Evolutionary conservation across 2,113 vertebrate genomes (phyloP), one percentile per base, ranked within the genome.

Genomic region (Mesembrinibis cayennensis): DNA sequence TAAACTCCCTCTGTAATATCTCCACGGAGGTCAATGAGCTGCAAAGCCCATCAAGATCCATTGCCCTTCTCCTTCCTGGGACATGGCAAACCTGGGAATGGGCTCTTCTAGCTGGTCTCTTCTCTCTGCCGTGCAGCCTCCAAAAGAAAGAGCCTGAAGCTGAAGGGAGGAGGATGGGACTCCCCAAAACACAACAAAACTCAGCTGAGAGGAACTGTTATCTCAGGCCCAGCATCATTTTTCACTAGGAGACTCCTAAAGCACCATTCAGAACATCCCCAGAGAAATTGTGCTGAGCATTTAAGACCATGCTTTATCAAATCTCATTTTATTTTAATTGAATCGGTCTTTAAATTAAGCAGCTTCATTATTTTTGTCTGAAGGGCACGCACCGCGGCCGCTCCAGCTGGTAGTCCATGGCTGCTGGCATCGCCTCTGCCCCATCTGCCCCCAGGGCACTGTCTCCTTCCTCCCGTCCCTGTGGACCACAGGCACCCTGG

Each of bases 311-410:
- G 34, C 17, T 77, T 69, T 83, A 69, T 10, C 34, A 62, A 55
- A 70, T 65, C 36, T 70, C 36, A 36, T 32, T 83, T 91, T 32
- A 22, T 56, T 91, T 53, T 3, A 29, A 59, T 59, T 69, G 10
- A 91, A 65, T 26, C 3, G 0, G 6, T 70, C 26, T 38, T 93
- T 32, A 38, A 44, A 59, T 52, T 26, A 25, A 55, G 63, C 26
- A 55, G 36, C 9, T 63, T 58, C 36, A 9, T 66, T 62, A 66
- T 58, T 86, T 80, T 55, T 76, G 9, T 13, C 66, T 62, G 38
- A 91, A 88, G 30, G 45, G 32, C n/a, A 58, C 0, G 0, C 34
- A 21, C 34, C 5, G 7, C 26, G 62, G 87, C 50, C 6, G 3
- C 50, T 66, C 40, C 69, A 52, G 63, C 47, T 42, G 36, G 34